Evolutionary conservation across 2,797 vertebrate species (phyloP), one percentile per base, ranked within the genome.

Genomic region (Synaphobranchus kaupii): DNA sequence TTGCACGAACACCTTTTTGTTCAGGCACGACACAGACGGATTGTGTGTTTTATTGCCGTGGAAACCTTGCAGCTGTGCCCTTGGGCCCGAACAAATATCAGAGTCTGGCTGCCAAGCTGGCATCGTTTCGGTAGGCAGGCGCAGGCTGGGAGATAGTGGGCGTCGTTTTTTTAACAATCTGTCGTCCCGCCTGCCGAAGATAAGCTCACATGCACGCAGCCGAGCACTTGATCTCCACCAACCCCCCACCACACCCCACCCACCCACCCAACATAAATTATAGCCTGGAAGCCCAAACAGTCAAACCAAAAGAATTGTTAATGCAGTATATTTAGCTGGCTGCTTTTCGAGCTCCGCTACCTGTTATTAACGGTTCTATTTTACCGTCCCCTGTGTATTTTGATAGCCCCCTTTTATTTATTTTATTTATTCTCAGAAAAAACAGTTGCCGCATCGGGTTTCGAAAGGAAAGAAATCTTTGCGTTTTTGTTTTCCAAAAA

Each of bases 1-100:
- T 17, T 13, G 31, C 71, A 31, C 3, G 34, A 12, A 10, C 71
- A 17, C 3, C 7, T 31, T 71, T 71, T 71, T 34, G 68, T 34
- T 71, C 28, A 39, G 71, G 56, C 82, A 17, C 52, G 50, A 34
- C 28, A 52, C 56, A 22, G 34, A 84, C 31, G 13, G 13, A n/a
- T 63, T 6, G 4, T 2, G 28, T 12, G 28, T 56, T 56, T 15
- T 6, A 83, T 56, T 28, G 82, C 13, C 13, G 7, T 83, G 25
- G 48, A 83, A 56, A 56, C 44, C 82, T 28, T 83, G 82, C 82
- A 83, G 82, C 82, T 83, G 82, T 83, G 82, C n/a, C 48, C 82
- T 34, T 52, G 82, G 82, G 82, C n/a, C 47, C 6, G 81, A 25
- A 13, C 81, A 83, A 50, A 54, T 15, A 83, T 25, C 17, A 10